A percentile compares a stretch with the other conserved stretches of the same genome.
Evolutionary conservation across 2,888 invertebrate species (phyloP).

Genomic region (Eudasyphora cyanicolor): DNA sequence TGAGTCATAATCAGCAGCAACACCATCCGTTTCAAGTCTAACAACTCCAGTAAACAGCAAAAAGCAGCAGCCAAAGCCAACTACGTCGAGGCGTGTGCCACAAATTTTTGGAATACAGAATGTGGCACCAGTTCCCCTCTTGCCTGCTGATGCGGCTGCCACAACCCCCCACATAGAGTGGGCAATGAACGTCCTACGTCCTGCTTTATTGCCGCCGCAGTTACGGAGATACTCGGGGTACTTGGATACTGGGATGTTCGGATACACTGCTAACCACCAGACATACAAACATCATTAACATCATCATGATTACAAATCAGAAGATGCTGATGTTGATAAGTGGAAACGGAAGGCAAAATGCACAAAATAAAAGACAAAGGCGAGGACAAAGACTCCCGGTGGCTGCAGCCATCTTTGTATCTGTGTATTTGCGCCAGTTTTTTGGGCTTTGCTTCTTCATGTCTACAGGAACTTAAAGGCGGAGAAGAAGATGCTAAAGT

Average conservation of each 20-base stretch:
- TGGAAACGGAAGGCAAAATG: constrained; percentile 16
- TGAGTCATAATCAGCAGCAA: constrained; percentile 55
- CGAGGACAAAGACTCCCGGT: constrained; percentile 21
- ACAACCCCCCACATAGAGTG: neutral
- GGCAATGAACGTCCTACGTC: constrained; percentile 40
- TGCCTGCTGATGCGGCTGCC: neutral
- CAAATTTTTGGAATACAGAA: neutral
- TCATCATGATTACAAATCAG: constrained; percentile 40
- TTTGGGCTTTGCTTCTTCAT: constrained; percentile 33
- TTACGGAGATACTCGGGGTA: constrained; percentile 28
- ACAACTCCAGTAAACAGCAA: constrained; percentile 34
- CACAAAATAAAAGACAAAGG: neutral
- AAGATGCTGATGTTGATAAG: constrained; percentile 25
- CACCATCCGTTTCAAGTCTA: constrained; percentile 36
- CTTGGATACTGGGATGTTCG: neutral
- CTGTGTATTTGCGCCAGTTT: neutral
- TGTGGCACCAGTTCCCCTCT: neutral
- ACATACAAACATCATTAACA: constrained; percentile 48
- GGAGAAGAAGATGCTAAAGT: constrained; percentile 30
- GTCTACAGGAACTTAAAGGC: neutral
- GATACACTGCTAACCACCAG: constrained; percentile 39
- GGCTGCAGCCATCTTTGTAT: too few relatives aligned
- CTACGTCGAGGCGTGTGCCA: neutral
- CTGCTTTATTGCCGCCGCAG: too few relatives aligned
- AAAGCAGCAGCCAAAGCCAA: neutral